phyloP scores from a whole-genome alignment of 1,140 invertebrate genomes.

The Hirudo medicinalis region DNA sequence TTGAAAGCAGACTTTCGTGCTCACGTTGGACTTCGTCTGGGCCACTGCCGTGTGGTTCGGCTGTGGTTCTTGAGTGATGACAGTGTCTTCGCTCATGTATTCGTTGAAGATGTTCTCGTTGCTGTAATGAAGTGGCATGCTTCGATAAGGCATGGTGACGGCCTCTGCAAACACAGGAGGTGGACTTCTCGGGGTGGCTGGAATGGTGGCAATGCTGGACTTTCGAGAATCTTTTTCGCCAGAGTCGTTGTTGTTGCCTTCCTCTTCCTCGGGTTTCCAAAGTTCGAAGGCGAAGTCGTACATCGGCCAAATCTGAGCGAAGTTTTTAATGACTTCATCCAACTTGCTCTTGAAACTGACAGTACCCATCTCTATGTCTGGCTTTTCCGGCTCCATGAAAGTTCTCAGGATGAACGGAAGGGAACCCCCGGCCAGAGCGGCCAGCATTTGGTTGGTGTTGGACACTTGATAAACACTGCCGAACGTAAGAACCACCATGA shows the following conservation, averaged over 20 bases:
- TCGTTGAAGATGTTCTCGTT: conserved; percentile 10
- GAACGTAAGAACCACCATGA: conserved; percentile 39
- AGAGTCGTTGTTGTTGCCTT: conserved; percentile 2
- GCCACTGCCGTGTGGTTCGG: neutral
- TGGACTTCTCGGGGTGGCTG: neutral
- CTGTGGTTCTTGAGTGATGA: neutral
- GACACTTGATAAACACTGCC: conserved; percentile 36
- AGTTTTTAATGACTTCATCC: conserved; percentile 37
- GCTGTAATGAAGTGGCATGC: neutral
- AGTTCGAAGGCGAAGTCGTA: conserved; percentile 22
- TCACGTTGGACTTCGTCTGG: neutral
- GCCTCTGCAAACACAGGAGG: too few relatives aligned
- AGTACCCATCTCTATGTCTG: conserved; percentile 31
- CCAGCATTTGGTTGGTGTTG: conserved; percentile 37
- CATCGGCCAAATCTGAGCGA: conserved; percentile 37
- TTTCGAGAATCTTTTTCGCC: conserved; percentile 12
- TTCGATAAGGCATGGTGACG: neutral
- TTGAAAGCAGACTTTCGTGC: conserved; percentile 12
- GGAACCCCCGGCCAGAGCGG: conserved; percentile 37
- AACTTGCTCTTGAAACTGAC: conserved; percentile 38
- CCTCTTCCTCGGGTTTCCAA: conserved; percentile 13
- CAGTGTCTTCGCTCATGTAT: neutral
- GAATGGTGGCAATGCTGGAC: neutral
- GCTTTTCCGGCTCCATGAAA: conserved; percentile 21
- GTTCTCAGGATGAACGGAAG: conserved; percentile 35